Base-by-base conservation (phyloP, 2,113 vertebrate species). In the Pterocles gutturalis region DNA sequence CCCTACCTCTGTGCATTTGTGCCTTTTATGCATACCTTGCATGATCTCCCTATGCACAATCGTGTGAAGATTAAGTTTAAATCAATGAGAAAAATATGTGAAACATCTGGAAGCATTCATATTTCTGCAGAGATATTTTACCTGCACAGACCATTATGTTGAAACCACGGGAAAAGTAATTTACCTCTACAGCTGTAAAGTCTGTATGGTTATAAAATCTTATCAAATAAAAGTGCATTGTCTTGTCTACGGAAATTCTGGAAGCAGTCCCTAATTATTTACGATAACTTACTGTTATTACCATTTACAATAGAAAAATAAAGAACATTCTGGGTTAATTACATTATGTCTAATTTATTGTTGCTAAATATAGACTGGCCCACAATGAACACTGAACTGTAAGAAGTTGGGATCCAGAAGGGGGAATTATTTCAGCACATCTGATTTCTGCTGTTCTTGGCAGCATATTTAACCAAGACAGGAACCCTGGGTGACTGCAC, bases 191-290 rank as follows among this genome's bases (percentile, higher is more conserved):
- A 48, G 85, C 84, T 76, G 69, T 80, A 26, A 93, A 97, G 76
- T 36, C 72, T 80, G 21, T 41, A 16, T 2, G 26, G 87, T 88
- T 94, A 86, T 36, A 61, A 86, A 83, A 90, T 78, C 83, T 96
- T 91, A 45, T 11, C 41, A 84, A 89, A 93, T 79, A 87, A 67
- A 92, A 72, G 62, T 29, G 51, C 48, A 80, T 95, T 91, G 93
- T 96, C 79, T 95, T 88, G 90, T 89, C 70, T 93, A 16, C 57
- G 91, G 82, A 89, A 97, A 77, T 89, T 83, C 96, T 36, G 10
- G 38, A 71, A 89, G 97, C 34, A 81, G 79, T 38, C 71, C 94
- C 10, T 94, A 97, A 97, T 97, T 97, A 98, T 82, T 97, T 93
- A 58, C 9, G 14, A 51, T 66, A 76, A 87, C 92, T 97, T 85